These are phyloP conservation scores for Gouania willdenowi DNA, from an alignment of 2,797 vertebrate genomes.

Conservation along the genomic window DNA sequence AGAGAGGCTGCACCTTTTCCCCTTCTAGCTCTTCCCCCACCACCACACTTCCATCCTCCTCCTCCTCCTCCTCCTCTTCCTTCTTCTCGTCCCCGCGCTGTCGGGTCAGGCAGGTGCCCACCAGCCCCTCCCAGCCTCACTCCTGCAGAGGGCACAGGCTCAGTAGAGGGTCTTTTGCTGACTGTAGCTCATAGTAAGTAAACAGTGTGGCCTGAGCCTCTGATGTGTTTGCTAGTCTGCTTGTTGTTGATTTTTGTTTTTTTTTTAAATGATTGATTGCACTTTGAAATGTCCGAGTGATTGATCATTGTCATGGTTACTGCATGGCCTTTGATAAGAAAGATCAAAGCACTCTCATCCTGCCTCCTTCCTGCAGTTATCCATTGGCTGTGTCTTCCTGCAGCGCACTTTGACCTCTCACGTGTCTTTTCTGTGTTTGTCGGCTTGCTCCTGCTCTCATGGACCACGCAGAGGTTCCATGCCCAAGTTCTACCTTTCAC, in stretches of 20 bases:
- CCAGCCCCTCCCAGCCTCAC: conserved; percentile 61
- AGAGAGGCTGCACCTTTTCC: conserved; percentile 51
- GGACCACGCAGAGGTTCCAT: conserved; percentile 34
- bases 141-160: conserved; percentile 72
- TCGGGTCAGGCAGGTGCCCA: conserved; percentile 63
- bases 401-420: conserved; percentile 15
- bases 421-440: not conserved
- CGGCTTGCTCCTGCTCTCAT: conserved; percentile 22
- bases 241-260: conserved; percentile 58
- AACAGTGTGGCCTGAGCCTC: conserved; percentile 35
- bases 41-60: conserved; percentile 53
- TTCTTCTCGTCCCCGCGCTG: conserved; percentile 38
- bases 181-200: conserved; percentile 82
- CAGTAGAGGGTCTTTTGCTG: conserved; percentile 71
- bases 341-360: conserved; percentile 33
- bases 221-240: conserved; percentile 44
- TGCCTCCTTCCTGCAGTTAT: conserved; percentile 29
- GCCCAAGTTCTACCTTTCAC: conserved; percentile 49
- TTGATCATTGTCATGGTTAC: conserved; percentile 26
- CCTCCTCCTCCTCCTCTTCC: conserved; percentile 32
- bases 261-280: no score
- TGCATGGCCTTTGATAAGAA: conserved; percentile 67
- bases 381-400: conserved; percentile 52
- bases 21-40: conserved; percentile 66
- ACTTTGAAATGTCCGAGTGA: conserved; percentile 35